Evolutionary conservation across 2,113 vertebrate species (phyloP), one percentile per base, ranked within the genome.

Genomic region (Platysteira castanea): DNA sequence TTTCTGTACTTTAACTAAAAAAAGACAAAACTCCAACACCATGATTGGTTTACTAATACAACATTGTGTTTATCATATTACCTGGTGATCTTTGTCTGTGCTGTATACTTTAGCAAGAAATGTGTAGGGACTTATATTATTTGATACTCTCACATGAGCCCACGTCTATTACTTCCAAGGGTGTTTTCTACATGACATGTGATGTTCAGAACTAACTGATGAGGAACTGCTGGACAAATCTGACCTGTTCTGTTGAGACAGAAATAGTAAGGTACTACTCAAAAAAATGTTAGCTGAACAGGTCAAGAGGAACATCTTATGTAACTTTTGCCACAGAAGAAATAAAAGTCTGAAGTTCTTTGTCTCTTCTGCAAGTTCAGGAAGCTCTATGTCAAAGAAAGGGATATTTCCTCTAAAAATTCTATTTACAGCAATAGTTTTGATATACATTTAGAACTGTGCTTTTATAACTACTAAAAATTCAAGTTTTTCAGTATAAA

Each of bases 1-100:
- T 42, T 54, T 1, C 35, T 61, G 16, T 27, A 41, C 27, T 57
- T 68, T 19, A 61, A 27, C 8, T 9, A 17, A n/a, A 79, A 64
- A 37, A 31, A 3, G 2, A 3, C 3, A 41, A 54, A 56, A 18
- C 11, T 1, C 21, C 13, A n/a, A 17, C 3, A 13, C 6, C 17
- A 30, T 22, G 7, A 35, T 21, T 65, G 15, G 0, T 44, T 73
- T 68, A 14, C 10, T 68, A 53, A 22, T 33, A 31, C 17, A 57
- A 41, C 33, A 39, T 7, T 24, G 1, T 52, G 11, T n/a, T 84
- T 88, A 26, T 63, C 24, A 3, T 81, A 37, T 26, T 57, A 49
- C 8, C 18, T 33, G n/a, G 8, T 57, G 21, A 67, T 37, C 22
- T 47, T 67, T 27, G 9, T 41, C 33, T 61, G 13, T 71, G 22